These are phyloP conservation scores for Selenia dentaria DNA, from an alignment of 2,888 invertebrate species.

Conservation along the genomic window DNA sequence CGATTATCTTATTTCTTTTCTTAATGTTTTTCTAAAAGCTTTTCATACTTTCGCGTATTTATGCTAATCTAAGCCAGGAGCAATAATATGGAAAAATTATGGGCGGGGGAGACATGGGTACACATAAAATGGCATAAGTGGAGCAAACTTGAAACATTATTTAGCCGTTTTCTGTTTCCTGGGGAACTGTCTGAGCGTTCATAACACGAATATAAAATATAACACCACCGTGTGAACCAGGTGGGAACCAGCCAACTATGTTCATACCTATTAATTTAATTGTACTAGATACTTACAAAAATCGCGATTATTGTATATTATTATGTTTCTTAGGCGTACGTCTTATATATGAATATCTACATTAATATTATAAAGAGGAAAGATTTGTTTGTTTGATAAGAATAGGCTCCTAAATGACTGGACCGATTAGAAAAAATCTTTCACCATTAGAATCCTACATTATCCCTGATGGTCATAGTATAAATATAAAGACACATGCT, in stretches of 20 bases:
- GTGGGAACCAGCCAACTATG: background rate
- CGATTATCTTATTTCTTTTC: constrained; percentile 50
- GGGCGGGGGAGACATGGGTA: constrained; percentile 52
- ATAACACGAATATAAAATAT: constrained; percentile 30
- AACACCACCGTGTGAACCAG: too few relatives aligned
- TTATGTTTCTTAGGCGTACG: too few relatives aligned
- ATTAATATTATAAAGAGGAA: too few relatives aligned
- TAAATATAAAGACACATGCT: too few relatives aligned
- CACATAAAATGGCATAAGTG: constrained; percentile 59
- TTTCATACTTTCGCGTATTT: constrained; percentile 56
- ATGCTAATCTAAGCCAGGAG: constrained; percentile 60
- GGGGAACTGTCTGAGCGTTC: constrained; percentile 43
- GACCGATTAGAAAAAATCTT: too few relatives aligned
- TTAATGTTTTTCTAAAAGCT: constrained; percentile 61
- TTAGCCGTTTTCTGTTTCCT: constrained; percentile 51
- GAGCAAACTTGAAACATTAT: constrained; percentile 61
- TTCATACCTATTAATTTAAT: background rate
- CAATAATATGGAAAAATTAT: constrained; percentile 60
- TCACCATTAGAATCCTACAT: too few relatives aligned
- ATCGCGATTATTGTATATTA: too few relatives aligned
- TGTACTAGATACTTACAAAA: too few relatives aligned
- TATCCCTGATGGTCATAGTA: too few relatives aligned
- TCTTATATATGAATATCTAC: too few relatives aligned
- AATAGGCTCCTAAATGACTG: too few relatives aligned
- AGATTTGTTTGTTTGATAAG: too few relatives aligned